A percentile compares a stretch with the other conserved stretches of the same genome.
These are phyloP conservation scores for Drosophila rufa DNA, from an alignment of 1,140 invertebrate species.

Conservation along the genomic window DNA sequence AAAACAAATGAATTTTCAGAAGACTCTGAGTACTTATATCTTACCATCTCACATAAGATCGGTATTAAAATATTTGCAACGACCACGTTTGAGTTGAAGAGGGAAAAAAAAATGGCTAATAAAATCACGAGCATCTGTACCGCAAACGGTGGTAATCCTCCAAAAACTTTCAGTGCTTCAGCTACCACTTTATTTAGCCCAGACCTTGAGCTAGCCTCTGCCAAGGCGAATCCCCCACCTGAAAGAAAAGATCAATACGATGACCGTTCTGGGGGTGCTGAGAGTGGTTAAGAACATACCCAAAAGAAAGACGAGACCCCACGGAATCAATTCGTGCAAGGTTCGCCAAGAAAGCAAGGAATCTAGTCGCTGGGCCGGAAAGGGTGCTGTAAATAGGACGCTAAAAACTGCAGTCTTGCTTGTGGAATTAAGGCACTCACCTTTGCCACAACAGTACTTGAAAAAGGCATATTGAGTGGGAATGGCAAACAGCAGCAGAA, in stretches of 20 bases:
- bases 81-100: constrained; percentile 93
- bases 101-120: constrained; percentile 87
- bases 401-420: too few relatives aligned
- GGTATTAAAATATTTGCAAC: constrained; percentile 92
- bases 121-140: constrained; percentile 85
- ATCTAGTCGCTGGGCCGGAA: constrained; percentile 48
- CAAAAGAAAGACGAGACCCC: constrained; percentile 58
- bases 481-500: constrained; percentile 91
- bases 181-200: constrained; percentile 91
- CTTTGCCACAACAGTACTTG: constrained; percentile 53
- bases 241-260: neutral
- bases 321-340: constrained; percentile 33
- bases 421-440: constrained; percentile 12
- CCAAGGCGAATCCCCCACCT: constrained; percentile 94
- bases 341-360: constrained; percentile 43
- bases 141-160: constrained; percentile 86
- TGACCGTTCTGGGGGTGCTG: neutral
- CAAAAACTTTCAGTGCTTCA: constrained; percentile 86
- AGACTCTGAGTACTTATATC: neutral
- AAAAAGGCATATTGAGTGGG: constrained; percentile 87
- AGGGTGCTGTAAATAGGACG: constrained; percentile 36
- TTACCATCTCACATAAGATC: constrained; percentile 90
- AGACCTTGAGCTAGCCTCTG: constrained; percentile 91
- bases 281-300: constrained; percentile 21
- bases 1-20: neutral